A percentile compares a stretch with the other conserved stretches of the same genome.
Evolutionary conservation across 2,888 invertebrate species (phyloP).

Genomic region (Platycheirus rosarum): DNA sequence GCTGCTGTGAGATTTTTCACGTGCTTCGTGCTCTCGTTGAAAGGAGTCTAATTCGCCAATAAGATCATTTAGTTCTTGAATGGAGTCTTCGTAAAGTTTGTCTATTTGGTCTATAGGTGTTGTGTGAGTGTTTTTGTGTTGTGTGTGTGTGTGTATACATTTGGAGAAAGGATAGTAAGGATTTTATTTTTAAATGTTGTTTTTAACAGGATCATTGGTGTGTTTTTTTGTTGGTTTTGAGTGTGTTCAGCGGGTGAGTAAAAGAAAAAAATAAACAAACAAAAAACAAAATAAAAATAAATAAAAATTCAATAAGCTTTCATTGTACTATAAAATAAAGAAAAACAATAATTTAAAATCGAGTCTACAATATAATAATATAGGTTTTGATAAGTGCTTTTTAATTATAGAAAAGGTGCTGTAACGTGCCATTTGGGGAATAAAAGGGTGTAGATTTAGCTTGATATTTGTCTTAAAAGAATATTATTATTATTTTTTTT

Average conservation of each 20-base stretch:
- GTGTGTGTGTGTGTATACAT: conserved; percentile 36
- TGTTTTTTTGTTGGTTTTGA: conserved; percentile 73
- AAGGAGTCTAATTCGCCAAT: conserved; percentile 83
- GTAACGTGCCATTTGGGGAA: conserved; percentile 42
- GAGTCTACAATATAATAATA: background rate
- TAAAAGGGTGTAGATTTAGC: conserved; percentile 39
- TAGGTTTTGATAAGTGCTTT: conserved; percentile 36
- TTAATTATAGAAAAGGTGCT: conserved; percentile 48
- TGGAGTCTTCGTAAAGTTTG: conserved; percentile 83
- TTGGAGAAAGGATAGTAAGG: conserved; percentile 45
- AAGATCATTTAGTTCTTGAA: conserved; percentile 83
- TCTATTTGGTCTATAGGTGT: conserved; percentile 77
- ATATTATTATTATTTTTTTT: no score
- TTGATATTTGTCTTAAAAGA: conserved; percentile 26
- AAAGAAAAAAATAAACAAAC: conserved; percentile 38
- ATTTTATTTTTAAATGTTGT: conserved; percentile 28
- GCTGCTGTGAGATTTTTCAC: conserved; percentile 77
- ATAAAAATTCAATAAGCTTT: conserved; percentile 58
- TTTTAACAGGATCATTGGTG: conserved; percentile 66
- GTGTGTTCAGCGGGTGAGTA: conserved; percentile 74
- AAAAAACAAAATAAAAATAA: conserved; percentile 38
- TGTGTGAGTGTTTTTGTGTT: conserved; percentile 16
- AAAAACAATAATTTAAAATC: background rate
- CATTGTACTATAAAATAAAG: conserved; percentile 28
- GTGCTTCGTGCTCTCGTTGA: conserved; percentile 83